phyloP scores from a whole-genome alignment of 2,888 invertebrate species.

The Geophilus truncorum region DNA sequence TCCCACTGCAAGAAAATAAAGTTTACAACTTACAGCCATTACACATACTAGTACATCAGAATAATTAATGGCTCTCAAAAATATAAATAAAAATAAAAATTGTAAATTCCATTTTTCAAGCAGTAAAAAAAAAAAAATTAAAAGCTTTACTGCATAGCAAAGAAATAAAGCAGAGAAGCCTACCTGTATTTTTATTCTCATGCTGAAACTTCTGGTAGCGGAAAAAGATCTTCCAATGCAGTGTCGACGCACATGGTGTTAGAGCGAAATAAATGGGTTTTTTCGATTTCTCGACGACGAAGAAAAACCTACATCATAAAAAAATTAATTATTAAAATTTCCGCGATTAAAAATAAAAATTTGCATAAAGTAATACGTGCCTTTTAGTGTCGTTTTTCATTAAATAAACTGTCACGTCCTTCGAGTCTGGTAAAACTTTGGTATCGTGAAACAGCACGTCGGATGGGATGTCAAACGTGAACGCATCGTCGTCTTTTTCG shows the following conservation, averaged over 20 bases:
- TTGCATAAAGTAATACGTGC: neutral
- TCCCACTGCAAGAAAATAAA: no score
- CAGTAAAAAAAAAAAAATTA: neutral
- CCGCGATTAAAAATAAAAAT: neutral
- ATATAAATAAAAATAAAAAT: no score
- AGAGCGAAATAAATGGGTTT: constrained; percentile 47
- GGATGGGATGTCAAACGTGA: constrained; percentile 28
- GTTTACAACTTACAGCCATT: no score
- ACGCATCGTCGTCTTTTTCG: constrained; percentile 25
- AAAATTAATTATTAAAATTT: neutral
- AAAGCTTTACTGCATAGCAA: neutral
- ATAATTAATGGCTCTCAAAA: no score
- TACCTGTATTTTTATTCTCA: neutral
- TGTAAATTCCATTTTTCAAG: no score
- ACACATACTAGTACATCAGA: no score
- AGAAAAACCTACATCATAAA: constrained; percentile 45
- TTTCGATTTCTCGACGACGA: constrained; percentile 44
- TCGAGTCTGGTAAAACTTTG: constrained; percentile 34
- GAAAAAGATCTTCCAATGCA: constrained; percentile 47
- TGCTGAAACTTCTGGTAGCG: neutral
- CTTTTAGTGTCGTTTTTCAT: constrained; percentile 35
- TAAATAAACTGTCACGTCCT: constrained; percentile 35
- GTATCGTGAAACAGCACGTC: constrained; percentile 36
- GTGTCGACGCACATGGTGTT: constrained; percentile 49
- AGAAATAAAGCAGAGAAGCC: neutral